These are phyloP conservation scores for Urocitellus parryii DNA, from an alignment of 2,113 vertebrate genomes.

Conservation along the genomic window DNA sequence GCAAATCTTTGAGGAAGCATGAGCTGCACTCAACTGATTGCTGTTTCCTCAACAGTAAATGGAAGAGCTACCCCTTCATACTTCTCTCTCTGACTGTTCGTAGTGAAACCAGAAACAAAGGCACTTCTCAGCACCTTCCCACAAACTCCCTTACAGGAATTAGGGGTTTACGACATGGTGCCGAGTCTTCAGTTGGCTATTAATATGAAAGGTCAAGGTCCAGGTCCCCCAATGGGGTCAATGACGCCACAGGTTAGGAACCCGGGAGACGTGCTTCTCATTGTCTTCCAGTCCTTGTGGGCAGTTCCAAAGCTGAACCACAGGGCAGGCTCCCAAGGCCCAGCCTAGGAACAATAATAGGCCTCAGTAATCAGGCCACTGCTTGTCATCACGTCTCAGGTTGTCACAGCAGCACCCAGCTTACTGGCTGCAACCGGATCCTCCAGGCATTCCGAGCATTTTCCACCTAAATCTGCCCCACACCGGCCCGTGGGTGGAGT, in stretches of 20 bases:
- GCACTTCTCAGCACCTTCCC: too few species aligned
- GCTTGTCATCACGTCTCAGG: constrained; percentile 43
- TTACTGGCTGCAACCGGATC: not conserved
- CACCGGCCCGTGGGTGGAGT: not conserved
- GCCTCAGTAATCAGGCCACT: constrained; percentile 49
- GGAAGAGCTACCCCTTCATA: not conserved
- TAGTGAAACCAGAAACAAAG: not conserved
- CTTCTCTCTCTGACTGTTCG: not conserved
- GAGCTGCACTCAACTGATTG: not conserved
- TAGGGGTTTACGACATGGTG: not conserved
- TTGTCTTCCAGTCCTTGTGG: not conserved
- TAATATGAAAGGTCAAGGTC: not conserved
- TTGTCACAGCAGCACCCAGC: not conserved
- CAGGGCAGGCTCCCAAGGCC: not conserved
- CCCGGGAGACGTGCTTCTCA: not conserved
- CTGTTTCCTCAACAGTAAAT: not conserved
- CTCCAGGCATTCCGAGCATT: constrained; percentile 59
- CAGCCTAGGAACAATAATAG: constrained; percentile 54
- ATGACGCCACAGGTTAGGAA: not conserved
- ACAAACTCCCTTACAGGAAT: not conserved
- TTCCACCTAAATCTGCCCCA: constrained; percentile 46
- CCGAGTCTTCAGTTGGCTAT: not conserved
- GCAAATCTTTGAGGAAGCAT: not conserved
- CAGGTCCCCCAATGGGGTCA: not conserved
- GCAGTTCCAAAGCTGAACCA: not conserved